Evolutionary conservation across 2,888 invertebrate genomes (phyloP).

Genomic region (Tridacna gigas): DNA sequence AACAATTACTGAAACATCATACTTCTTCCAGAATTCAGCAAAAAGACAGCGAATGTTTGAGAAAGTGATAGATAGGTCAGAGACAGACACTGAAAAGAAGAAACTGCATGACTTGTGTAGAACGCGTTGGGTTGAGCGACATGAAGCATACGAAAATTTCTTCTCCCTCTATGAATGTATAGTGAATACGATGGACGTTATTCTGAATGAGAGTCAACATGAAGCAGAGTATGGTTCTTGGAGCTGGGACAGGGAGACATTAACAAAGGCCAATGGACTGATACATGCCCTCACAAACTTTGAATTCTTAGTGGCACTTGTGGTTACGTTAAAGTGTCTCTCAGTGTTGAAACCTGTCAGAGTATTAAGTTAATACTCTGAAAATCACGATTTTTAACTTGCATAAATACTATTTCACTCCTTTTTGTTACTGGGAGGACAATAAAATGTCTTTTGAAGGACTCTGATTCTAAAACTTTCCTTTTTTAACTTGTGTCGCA

Average conservation of each 20-base stretch:
- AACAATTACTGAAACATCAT: constrained; percentile 16
- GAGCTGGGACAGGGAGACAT: constrained; percentile 11
- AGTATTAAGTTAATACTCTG: too few species aligned
- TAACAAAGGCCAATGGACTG: constrained; percentile 20
- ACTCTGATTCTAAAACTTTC: too few species aligned
- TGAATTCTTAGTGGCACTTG: constrained; percentile 19
- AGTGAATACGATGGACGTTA: constrained; percentile 2
- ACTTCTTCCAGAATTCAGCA: constrained; percentile 6
- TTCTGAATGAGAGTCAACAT: constrained; percentile 11
- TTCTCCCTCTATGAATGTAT: constrained; percentile 18
- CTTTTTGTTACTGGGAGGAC: too few species aligned
- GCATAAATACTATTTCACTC: too few species aligned
- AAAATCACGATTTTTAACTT: too few species aligned
- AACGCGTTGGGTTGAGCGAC: constrained; percentile 19
- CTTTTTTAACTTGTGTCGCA: too few species aligned
- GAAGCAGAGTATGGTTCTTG: constrained; percentile 20
- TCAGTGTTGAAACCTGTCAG: constrained; percentile 26
- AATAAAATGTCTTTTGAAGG: too few species aligned
- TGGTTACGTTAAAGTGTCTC: constrained; percentile 22
- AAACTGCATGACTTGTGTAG: constrained; percentile 22
- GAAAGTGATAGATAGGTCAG: constrained; percentile 5
- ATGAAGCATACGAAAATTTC: constrained; percentile 28
- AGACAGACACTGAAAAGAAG: constrained; percentile 2
- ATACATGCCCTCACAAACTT: constrained; percentile 25
- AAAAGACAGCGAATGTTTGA: constrained; percentile 24